These are phyloP conservation scores for Python bivittatus DNA, from an alignment of 2,113 vertebrate genomes.

Conservation along the genomic window DNA sequence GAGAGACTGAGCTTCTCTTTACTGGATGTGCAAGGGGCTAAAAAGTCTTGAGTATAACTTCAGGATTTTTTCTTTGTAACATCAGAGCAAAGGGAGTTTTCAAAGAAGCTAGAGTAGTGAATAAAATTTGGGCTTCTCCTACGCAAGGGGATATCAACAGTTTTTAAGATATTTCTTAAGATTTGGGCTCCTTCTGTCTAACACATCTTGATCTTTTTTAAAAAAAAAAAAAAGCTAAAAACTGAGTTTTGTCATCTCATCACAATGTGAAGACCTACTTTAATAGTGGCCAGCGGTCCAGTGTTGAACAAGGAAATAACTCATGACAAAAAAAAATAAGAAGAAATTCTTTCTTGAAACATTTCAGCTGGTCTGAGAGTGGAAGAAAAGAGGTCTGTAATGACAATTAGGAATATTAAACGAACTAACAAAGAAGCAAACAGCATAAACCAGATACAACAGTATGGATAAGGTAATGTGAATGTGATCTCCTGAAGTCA, in stretches of 20 bases:
- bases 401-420: not conserved
- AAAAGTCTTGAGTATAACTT: not conserved
- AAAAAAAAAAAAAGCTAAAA: not conserved
- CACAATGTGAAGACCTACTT: not conserved
- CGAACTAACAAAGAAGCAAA: not conserved
- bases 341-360: not conserved
- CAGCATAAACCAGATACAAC: not conserved
- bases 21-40: not conserved
- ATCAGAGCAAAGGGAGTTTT: not conserved
- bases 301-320: not conserved
- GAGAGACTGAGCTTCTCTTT: not conserved
- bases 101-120: not conserved
- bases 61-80: not conserved
- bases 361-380: not conserved
- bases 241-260: not conserved
- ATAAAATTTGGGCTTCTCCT: not conserved
- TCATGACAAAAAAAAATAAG: too few species aligned
- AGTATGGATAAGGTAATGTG: not conserved
- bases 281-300: not conserved
- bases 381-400: not conserved
- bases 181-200: not conserved
- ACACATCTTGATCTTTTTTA: too few species aligned
- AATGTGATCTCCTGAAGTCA: not conserved
- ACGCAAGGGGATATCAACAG: not conserved
- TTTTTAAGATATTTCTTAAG: not conserved